Base-by-base conservation (phyloP, 2,113 vertebrate species). In the Bucco capensis region DNA sequence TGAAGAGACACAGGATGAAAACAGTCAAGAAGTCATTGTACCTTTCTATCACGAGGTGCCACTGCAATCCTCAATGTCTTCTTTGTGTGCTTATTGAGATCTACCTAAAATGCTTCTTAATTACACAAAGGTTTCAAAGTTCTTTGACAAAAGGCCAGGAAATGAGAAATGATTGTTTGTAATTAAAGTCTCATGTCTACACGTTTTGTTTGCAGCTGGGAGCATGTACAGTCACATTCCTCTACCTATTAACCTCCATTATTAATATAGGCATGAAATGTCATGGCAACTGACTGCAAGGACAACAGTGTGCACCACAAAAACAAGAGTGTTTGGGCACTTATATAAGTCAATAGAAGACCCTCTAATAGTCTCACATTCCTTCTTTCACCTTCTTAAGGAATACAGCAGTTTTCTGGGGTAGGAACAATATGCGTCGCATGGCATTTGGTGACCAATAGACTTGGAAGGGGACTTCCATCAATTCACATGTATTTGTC, bases 361-460 rank as follows among this genome's bases (percentile, higher is more conserved):
- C 38, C 4, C 42, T 58, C 12, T 19, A 25, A 50, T 31, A 47
- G 25, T 44, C 44, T 90, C 42, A 53, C 31, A 25, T 70, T 69
- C 50, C 40, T 28, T 69, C 30, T 33, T 53, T 60, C n/a, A 57
- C 49, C 7, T 5, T 35, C 40, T 40, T 42, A 33, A 72, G 66
- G 28, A 83, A 40, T 16, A 31, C 10, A 66, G 16, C 24, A 33
- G 17, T 40, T 88, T 78, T 75, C 35, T 0, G 0, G 12, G 17
- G 37, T 8, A 30, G 72, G 37, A 91, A 64, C 23, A 50, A 66
- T 62, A 66, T 47, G 30, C 49, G 66, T 46, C 1, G 2, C 13
- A 11, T 15, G 62, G 25, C 1, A 0, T n/a, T 44, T 0, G 0
- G 35, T 75, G 33, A 53, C 25, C 0, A 0, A 17, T 5, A 58